These are phyloP conservation scores for Gadus chalcogrammus DNA, from an alignment of 2,113 vertebrate genomes.

Conservation along the genomic window DNA sequence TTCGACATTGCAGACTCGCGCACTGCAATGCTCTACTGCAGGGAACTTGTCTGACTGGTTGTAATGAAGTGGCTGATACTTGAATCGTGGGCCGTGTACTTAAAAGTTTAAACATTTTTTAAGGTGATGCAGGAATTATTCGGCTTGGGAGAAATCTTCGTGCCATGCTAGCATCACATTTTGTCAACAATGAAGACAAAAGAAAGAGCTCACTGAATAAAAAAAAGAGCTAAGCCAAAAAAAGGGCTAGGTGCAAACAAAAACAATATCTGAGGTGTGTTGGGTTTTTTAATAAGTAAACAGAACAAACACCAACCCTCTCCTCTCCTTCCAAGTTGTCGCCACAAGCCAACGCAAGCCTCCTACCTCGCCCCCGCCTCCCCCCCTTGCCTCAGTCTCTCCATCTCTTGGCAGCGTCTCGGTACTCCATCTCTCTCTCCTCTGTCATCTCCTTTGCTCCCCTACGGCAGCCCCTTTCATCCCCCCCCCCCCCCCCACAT, in stretches of 20 bases:
- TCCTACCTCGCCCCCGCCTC: slow-evolving; percentile 9
- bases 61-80: too few species aligned
- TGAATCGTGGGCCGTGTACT: too few species aligned
- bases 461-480: slow-evolving; percentile 38
- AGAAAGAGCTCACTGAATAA: slow-evolving; percentile 14
- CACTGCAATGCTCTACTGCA: too few species aligned
- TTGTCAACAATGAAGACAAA: slow-evolving; percentile 18
- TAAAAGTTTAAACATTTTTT: too few species aligned
- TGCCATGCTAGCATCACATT: background rate
- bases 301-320: slow-evolving; percentile 54
- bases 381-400: slow-evolving; percentile 16
- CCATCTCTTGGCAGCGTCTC: slow-evolving; percentile 45
- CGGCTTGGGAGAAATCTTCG: too few species aligned
- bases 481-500: too few species aligned
- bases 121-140: too few species aligned
- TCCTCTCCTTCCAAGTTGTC: slow-evolving; percentile 37
- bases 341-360: slow-evolving; percentile 47
- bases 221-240: slow-evolving; percentile 24
- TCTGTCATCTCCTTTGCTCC: slow-evolving; percentile 37
- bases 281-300: slow-evolving; percentile 62
- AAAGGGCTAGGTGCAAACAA: slow-evolving; percentile 10
- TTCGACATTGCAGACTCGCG: too few species aligned
- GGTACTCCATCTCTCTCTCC: slow-evolving; percentile 5
- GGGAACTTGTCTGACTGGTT: too few species aligned
- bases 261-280: slow-evolving; percentile 42